Conservation (phyloP, 30 jellyfish, hydroid and myxozoan species). For the Pseudorhiza aurosa region DNA sequence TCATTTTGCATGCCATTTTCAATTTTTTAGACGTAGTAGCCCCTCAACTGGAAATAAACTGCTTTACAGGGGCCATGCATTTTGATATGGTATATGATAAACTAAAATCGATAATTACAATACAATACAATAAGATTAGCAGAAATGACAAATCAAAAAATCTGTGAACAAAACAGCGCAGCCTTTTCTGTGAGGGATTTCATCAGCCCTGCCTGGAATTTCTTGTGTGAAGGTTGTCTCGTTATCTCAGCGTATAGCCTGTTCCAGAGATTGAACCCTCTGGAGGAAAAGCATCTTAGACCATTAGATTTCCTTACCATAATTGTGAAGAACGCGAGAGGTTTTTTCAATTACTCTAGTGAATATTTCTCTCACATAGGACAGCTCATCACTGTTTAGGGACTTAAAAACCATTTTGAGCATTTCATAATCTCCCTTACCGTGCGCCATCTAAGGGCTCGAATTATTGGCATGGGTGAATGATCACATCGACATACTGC, state of each 20-base stretch:
- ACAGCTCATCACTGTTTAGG: conserved; percentile 27
- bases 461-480: conserved; percentile 35
- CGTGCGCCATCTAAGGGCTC: conserved; percentile 66
- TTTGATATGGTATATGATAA: neutral
- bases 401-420: conserved; percentile 48
- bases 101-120: neutral
- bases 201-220: conserved; percentile 30
- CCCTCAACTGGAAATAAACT: too few relatives aligned
- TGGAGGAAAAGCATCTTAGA: conserved; percentile 43
- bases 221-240: conserved; percentile 18
- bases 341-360: conserved; percentile 33
- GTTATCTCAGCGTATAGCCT: conserved; percentile 4
- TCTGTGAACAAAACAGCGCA: neutral
- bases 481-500: conserved; percentile 38
- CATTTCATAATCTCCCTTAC: conserved; percentile 35
- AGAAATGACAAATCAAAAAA: too few relatives aligned
- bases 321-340: conserved; percentile 46
- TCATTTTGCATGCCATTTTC: too few relatives aligned
- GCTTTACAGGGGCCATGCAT: neutral
- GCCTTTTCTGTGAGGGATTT: neutral
- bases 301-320: conserved; percentile 27
- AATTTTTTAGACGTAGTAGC: too few relatives aligned
- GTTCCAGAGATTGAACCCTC: conserved; percentile 45
- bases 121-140: neutral
- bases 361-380: conserved; percentile 38